phyloP scores from a whole-genome alignment of 1,140 invertebrate genomes.

The Cecropterus lyciades region DNA sequence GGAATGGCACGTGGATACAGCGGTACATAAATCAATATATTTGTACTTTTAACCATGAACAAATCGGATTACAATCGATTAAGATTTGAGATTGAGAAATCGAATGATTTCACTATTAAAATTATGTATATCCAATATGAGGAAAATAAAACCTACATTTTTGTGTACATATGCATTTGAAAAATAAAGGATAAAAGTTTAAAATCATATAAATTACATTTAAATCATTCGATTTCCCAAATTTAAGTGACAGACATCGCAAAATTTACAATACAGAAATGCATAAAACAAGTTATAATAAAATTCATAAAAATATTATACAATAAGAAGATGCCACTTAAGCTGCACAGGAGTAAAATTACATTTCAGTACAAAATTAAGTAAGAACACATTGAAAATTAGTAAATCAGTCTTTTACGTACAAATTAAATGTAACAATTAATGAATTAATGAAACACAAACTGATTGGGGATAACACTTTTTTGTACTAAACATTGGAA shows the following conservation, averaged over 20 bases:
- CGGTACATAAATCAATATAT: constrained; percentile 33
- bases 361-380: constrained; percentile 45
- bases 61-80: not conserved
- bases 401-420: constrained; percentile 66
- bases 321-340: constrained; percentile 24
- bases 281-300: constrained; percentile 11
- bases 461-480: constrained; percentile 36
- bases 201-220: not conserved
- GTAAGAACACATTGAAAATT: constrained; percentile 58
- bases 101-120: not conserved
- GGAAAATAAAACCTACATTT: no score
- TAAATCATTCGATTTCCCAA: constrained; percentile 19
- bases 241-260: constrained; percentile 16
- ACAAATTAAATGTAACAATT: constrained; percentile 46
- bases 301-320: constrained; percentile 22
- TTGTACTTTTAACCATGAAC: constrained; percentile 22
- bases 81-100: not conserved
- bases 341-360: constrained; percentile 34
- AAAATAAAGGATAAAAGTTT: no score
- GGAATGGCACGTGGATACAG: constrained; percentile 49
- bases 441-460: constrained; percentile 42
- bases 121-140: no score
- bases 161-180: no score
- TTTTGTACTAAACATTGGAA: constrained; percentile 59
- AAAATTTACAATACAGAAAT: constrained; percentile 28